phyloP scores from a whole-genome alignment of 2,797 vertebrate species.

The Oceanodroma leucorhoa region DNA sequence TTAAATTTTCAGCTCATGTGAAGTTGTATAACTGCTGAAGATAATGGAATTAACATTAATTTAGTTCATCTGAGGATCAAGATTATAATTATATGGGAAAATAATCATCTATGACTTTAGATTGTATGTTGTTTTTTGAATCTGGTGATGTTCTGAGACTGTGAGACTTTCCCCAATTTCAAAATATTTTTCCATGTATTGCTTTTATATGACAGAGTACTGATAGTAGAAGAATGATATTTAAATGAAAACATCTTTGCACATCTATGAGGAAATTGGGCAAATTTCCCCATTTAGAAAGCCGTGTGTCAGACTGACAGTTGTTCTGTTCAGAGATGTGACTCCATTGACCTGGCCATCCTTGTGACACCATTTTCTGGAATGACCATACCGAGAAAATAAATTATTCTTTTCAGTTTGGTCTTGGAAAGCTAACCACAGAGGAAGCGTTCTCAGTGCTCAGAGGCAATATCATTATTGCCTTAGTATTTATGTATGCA shows the following conservation, averaged over 20 bases:
- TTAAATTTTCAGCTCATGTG: background rate
- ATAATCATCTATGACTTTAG: background rate
- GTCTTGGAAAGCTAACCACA: background rate
- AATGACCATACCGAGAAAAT: background rate
- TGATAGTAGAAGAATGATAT: background rate
- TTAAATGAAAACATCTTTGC: background rate
- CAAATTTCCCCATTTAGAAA: background rate
- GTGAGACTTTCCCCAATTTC: background rate
- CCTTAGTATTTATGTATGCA: background rate
- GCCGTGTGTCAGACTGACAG: rapidly evolving
- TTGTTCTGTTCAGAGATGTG: background rate
- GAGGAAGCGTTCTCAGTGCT: background rate
- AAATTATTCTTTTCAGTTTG: background rate
- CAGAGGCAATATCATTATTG: background rate
- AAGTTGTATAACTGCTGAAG: background rate
- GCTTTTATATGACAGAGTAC: background rate
- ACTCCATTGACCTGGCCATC: background rate
- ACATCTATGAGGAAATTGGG: background rate
- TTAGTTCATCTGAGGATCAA: background rate
- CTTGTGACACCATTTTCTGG: background rate
- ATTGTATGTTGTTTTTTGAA: background rate
- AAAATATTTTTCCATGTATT: background rate
- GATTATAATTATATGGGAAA: background rate
- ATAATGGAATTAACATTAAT: background rate
- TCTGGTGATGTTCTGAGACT: background rate